These are phyloP conservation scores for Acipenser ruthenus DNA, from an alignment of 2,797 vertebrate genomes.

Conservation along the genomic window DNA sequence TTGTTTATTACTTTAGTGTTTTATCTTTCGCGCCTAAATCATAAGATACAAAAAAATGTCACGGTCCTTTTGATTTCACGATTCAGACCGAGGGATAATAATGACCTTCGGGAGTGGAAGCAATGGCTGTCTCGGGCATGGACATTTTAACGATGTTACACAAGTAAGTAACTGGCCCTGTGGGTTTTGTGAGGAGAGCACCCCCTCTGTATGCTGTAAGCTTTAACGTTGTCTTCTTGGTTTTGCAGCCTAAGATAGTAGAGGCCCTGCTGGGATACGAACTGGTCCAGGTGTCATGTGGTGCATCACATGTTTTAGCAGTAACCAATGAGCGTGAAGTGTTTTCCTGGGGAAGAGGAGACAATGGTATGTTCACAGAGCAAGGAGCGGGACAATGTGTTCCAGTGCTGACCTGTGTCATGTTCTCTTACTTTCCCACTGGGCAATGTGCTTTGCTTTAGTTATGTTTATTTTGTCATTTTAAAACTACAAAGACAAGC, in stretches of 20 bases:
- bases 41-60: no score
- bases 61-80: constrained; percentile 14
- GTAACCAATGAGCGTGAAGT: constrained; percentile 93
- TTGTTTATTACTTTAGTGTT: no score
- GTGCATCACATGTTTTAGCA: constrained; percentile 86
- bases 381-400: no score
- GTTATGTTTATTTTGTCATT: constrained; percentile 6
- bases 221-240: not conserved
- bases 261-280: constrained; percentile 98
- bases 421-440: not conserved
- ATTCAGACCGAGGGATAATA: constrained; percentile 89
- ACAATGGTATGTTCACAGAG: constrained; percentile 65
- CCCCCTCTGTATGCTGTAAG: no score
- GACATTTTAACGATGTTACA: constrained; percentile 81
- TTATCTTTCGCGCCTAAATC: no score
- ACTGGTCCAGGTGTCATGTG: constrained; percentile 89
- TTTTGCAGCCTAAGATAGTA: constrained; percentile 89
- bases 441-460: constrained; percentile 2
- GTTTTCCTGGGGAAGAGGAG: constrained; percentile 94
- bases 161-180: constrained; percentile 60
- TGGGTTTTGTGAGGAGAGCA: not conserved
- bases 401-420: no score
- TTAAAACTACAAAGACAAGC: not conserved
- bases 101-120: constrained; percentile 98
- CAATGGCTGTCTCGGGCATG: constrained; percentile 91